A percentile compares a stretch with the other conserved stretches of the same genome.
phyloP scores from a whole-genome alignment of 2,797 vertebrate species.

The Urophycis tenuis region DNA sequence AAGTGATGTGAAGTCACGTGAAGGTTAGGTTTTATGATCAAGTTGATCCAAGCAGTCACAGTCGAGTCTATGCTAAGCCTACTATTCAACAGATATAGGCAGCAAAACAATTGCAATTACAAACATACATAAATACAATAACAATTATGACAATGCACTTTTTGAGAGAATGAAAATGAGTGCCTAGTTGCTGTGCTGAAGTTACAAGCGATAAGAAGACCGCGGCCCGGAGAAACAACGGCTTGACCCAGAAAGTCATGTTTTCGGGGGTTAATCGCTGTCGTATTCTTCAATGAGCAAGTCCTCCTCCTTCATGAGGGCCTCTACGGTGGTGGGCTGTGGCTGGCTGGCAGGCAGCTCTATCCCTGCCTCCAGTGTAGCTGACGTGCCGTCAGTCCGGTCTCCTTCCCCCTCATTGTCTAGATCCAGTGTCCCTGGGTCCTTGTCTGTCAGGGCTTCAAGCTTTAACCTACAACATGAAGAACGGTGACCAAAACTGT shows the following conservation, averaged over 20 bases:
- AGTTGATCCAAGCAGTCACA: background rate
- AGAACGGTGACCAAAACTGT: background rate
- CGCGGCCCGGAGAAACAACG: too few relatives aligned
- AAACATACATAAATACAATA: conserved; percentile 1
- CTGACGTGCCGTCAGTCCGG: conserved; percentile 22
- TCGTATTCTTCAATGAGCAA: conserved; percentile 83
- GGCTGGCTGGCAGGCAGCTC: conserved; percentile 80
- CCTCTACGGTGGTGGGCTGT: conserved; percentile 64
- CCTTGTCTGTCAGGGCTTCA: conserved; percentile 83
- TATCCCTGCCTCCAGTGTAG: conserved; percentile 64
- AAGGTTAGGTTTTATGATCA: background rate
- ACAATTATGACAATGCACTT: background rate
- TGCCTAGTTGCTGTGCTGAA: background rate
- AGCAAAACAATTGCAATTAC: background rate
- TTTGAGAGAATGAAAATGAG: background rate
- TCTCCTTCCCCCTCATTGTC: conserved; percentile 62
- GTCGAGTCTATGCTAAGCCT: background rate
- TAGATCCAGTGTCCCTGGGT: conserved; percentile 65
- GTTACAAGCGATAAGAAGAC: background rate
- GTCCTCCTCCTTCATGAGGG: conserved; percentile 73
- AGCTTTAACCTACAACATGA: conserved; percentile 73
- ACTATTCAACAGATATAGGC: background rate
- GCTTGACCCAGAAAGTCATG: background rate
- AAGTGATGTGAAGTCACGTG: background rate
- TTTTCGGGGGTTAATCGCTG: conserved; percentile 65